A percentile compares a stretch with the other conserved stretches of the same genome.
Evolutionary conservation across 2,113 vertebrate genomes (phyloP).

Genomic region (Limanda limanda): DNA sequence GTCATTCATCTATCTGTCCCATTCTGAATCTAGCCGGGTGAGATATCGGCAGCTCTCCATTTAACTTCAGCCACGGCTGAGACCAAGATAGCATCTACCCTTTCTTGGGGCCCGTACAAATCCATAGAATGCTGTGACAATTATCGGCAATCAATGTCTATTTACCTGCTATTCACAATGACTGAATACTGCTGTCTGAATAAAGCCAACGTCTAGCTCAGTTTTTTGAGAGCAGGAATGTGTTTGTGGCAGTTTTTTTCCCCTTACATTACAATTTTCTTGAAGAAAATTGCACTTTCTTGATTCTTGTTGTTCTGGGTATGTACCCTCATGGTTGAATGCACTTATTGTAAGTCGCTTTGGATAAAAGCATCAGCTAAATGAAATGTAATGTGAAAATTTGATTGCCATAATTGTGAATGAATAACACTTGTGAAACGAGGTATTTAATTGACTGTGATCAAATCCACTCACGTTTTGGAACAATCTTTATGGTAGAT

Average conservation of each 20-base stretch:
- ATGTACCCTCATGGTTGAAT: too few species aligned
- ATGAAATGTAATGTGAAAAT: background rate
- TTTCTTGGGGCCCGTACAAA: constrained; percentile 61
- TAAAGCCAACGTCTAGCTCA: constrained; percentile 24
- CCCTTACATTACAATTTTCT: background rate
- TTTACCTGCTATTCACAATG: constrained; percentile 74
- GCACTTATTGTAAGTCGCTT: too few species aligned
- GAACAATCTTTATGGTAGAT: background rate
- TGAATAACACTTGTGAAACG: constrained; percentile 9
- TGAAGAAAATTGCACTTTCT: too few species aligned
- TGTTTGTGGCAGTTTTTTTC: background rate
- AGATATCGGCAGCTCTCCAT: constrained; percentile 60
- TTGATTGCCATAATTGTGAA: background rate
- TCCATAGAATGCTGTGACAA: constrained; percentile 65
- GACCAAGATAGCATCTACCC: constrained; percentile 75
- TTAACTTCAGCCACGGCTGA: constrained; percentile 52
- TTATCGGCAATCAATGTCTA: constrained; percentile 74
- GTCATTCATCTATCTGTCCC: constrained; percentile 38
- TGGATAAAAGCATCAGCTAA: too few species aligned
- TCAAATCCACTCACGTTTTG: background rate
- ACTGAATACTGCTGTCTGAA: constrained; percentile 62
- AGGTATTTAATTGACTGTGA: constrained; percentile 11
- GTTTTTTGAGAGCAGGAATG: constrained; percentile 26
- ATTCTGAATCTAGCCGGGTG: constrained; percentile 31
- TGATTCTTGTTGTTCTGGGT: too few species aligned